Evolutionary conservation across 2,888 invertebrate genomes (phyloP), one percentile per base, ranked within the genome.

Genomic region (Oxyteleia sp.): DNA sequence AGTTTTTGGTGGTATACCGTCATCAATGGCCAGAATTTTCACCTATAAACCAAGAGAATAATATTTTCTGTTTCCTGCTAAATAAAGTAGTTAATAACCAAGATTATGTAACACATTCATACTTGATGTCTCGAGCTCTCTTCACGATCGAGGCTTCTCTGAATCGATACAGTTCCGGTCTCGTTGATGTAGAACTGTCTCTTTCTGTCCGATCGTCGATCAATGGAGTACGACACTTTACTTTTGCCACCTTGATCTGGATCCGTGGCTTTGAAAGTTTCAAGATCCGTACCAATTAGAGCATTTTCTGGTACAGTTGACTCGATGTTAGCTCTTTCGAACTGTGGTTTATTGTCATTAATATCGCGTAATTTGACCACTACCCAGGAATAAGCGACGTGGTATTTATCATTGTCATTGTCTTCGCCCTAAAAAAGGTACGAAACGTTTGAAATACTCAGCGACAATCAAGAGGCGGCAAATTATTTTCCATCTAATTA

Each of bases 271-370:
- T 97, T 97, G 94, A 99, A 99, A 15, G 97, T 97, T 93, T 98
- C 98, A 88, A 99, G 94, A 86, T 96, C 96, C 87, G 97, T 98
- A 20, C 98, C 98, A 66, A 98, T 96, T 91, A 97, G 96, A 1
- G 98, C 98, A 93, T 99, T 98, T 94, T 99, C 99, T 90, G 96
- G 96, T 0, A 98, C 98, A 11, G 96, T 96, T 3, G 97, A 97
- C 94, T 98, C 98, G 88, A 99, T 98, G 92, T 98, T 98, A 53
- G 98, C 97, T 85, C 97, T 95, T 91, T 98, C 98, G 93, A 98
- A 99, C 91, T 97, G 97, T 4, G 99, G 99, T 93, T 98, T 98
- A 94, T 99, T 99, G 95, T 99, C 99, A 94, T 99, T 99, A 88
- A 98, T 98, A 93, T 99, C 99, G 81, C 97, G 95, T 80, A 99